Conservation (phyloP, 2,797 vertebrate genomes). For the Halcyon smyrnensis region DNA sequence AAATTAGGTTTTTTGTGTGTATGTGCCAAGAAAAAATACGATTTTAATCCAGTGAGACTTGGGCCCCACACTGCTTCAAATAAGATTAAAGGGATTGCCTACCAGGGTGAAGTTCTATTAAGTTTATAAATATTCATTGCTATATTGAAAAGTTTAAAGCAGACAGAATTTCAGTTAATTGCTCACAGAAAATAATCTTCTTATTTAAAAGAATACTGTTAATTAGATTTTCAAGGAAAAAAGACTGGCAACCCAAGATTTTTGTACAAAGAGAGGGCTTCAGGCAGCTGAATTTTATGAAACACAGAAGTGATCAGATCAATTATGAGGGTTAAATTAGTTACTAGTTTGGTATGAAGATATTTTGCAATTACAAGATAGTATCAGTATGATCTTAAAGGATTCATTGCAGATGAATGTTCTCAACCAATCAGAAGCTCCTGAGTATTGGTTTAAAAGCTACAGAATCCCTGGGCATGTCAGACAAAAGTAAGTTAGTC, state of each 20-base stretch:
- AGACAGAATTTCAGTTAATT: conserved; percentile 68
- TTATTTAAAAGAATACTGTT: conserved; percentile 65
- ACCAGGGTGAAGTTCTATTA: conserved; percentile 63
- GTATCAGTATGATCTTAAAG: neutral
- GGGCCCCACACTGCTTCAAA: conserved; percentile 55
- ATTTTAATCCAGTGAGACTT: conserved; percentile 66
- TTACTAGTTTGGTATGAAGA: neutral
- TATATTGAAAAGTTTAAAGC: conserved; percentile 66
- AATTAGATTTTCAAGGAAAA: conserved; percentile 66
- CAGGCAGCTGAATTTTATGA: neutral
- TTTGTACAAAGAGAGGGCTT: conserved; percentile 20
- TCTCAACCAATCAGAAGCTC: neutral
- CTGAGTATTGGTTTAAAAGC: neutral
- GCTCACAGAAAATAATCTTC: conserved; percentile 60
- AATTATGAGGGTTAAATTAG: conserved; percentile 21
- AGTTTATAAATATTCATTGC: conserved; percentile 71
- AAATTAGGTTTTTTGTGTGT: conserved; percentile 3
- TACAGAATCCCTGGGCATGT: neutral
- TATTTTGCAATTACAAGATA: neutral
- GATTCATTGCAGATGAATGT: neutral
- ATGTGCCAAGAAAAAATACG: conserved; percentile 12
- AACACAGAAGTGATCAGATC: conserved; percentile 15
- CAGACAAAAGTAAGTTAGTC: neutral
- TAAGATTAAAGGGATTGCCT: conserved; percentile 70
- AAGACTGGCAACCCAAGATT: conserved; percentile 4